Evolutionary conservation across 92 coral and sea anemone species (phyloP), one percentile per base, ranked within the genome.

Genomic region (Blastomussa wellsi): DNA sequence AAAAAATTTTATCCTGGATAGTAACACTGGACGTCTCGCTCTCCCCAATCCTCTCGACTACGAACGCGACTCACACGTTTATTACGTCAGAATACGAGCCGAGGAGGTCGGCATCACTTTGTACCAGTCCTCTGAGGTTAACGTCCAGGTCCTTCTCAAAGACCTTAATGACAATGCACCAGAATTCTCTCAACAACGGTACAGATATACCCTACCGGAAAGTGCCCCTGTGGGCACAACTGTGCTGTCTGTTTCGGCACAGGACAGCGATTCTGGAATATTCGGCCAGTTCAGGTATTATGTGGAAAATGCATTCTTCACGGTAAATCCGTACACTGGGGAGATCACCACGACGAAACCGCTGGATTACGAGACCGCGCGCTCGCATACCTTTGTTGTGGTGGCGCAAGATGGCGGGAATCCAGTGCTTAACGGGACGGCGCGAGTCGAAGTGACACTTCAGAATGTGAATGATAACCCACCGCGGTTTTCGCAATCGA

Each of bases 211-310:
- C 5, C 71, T 97, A 12, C 99, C 99, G 36, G 99, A 97, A 91
- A 97, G 94, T 78, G 98, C 97, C 14, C 99, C 98, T 64, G 67
- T 94, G 28, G 99, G 99, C 28, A 94, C 98, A 57, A 91, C 93
- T 20, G 95, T 97, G 51, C 82, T 94, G 32, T 85, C 91, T 5
- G 96, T 97, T 47, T 88, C 95, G n/a, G 99, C 99, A 8, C 84
- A 67, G 37, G 99, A 97, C 86, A 88, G 88, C 41, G 99, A 97
- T 81, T 94, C 99, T 26, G 99, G 98, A 26, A 90, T 94, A 9
- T 88, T 92, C 69, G 97, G 97, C 6, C 97, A 97, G 62, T 91
- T 92, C 48, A 91, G 92, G 14, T 97, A 89, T 79, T 89, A 85
- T 82, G 73, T 83, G 60, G 88, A 91, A 38, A 91, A 91, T 71